phyloP scores from a whole-genome alignment of 2,888 invertebrate species.

The Tenthredo distinguenda region DNA sequence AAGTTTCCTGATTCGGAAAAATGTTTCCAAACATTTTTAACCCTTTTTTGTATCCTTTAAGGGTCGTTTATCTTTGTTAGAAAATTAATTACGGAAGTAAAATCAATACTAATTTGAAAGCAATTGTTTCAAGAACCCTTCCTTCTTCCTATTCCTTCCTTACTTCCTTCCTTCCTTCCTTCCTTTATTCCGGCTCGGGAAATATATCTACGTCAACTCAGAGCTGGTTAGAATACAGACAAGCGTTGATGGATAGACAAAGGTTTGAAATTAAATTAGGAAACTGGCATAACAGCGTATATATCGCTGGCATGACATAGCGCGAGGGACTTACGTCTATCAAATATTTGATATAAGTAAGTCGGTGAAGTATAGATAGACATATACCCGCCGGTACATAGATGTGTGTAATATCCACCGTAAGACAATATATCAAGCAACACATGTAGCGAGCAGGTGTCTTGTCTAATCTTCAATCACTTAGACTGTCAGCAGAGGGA shows the following conservation, averaged over 20 bases:
- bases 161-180: conserved; percentile 12
- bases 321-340: not conserved
- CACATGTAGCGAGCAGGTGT: conserved; percentile 48
- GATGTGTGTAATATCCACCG: conserved; percentile 9
- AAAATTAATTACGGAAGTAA: not conserved
- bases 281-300: not conserved
- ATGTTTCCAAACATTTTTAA: not conserved
- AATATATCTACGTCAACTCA: conserved; percentile 48
- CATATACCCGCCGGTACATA: not conserved
- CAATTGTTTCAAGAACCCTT: conserved; percentile 41
- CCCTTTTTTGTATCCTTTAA: not conserved
- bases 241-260: conserved; percentile 49
- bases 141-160: not conserved
- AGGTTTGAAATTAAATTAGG: conserved; percentile 43
- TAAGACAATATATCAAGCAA: conserved; percentile 40
- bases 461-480: conserved; percentile 51
- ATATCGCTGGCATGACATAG: too few species aligned
- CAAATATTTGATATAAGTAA: not conserved
- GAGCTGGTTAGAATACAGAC: conserved; percentile 39
- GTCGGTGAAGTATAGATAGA: not conserved
- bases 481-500: conserved; percentile 30
- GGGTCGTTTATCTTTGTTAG: not conserved
- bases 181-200: conserved; percentile 1
- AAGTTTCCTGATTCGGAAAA: not conserved
- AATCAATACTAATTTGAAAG: conserved; percentile 18